These are phyloP conservation scores for Selenia dentaria DNA, from an alignment of 2,888 invertebrate species.

Conservation along the genomic window DNA sequence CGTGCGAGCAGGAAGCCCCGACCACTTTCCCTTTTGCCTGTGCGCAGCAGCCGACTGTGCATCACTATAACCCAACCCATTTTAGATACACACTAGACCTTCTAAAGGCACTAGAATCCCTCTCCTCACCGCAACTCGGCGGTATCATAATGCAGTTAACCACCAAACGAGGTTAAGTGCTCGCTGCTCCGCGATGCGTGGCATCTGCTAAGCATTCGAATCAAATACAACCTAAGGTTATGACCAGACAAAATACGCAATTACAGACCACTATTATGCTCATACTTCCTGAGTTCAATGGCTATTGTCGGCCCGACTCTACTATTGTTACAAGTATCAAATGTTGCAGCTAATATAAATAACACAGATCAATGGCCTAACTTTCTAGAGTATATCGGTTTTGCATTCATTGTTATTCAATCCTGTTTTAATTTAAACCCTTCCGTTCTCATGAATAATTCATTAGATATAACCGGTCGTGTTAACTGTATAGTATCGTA, in stretches of 20 bases:
- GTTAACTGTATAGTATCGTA: slow-evolving; percentile 17
- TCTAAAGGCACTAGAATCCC: slow-evolving; percentile 22
- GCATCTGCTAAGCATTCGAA: slow-evolving; percentile 70
- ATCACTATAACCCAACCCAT: slow-evolving; percentile 65
- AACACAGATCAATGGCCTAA: slow-evolving; percentile 47
- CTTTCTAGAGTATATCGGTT: slow-evolving; percentile 50
- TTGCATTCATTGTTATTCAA: slow-evolving; percentile 48
- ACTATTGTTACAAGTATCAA: slow-evolving; percentile 47
- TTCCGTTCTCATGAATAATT: slow-evolving; percentile 57
- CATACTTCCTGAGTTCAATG: slow-evolving; percentile 44
- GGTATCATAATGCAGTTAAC: slow-evolving; percentile 73
- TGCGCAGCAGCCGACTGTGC: slow-evolving; percentile 79
- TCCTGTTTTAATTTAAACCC: slow-evolving; percentile 56
- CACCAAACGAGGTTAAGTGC: slow-evolving; percentile 77
- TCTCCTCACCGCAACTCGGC: slow-evolving; percentile 41
- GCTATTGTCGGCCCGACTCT: slow-evolving; percentile 38
- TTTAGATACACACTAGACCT: slow-evolving; percentile 34
- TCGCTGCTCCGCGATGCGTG: slow-evolving; percentile 64
- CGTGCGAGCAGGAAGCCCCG: slow-evolving; percentile 77
- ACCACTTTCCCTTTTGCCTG: slow-evolving; percentile 82
- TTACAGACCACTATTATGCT: slow-evolving; percentile 27
- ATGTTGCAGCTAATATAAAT: slow-evolving; percentile 44
- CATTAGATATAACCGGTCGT: slow-evolving; percentile 58
- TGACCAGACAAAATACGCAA: slow-evolving; percentile 42
- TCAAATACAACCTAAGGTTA: slow-evolving; percentile 56